These are phyloP conservation scores for Aporrectodea caliginosa DNA, from an alignment of 1,140 invertebrate species.

Conservation along the genomic window DNA sequence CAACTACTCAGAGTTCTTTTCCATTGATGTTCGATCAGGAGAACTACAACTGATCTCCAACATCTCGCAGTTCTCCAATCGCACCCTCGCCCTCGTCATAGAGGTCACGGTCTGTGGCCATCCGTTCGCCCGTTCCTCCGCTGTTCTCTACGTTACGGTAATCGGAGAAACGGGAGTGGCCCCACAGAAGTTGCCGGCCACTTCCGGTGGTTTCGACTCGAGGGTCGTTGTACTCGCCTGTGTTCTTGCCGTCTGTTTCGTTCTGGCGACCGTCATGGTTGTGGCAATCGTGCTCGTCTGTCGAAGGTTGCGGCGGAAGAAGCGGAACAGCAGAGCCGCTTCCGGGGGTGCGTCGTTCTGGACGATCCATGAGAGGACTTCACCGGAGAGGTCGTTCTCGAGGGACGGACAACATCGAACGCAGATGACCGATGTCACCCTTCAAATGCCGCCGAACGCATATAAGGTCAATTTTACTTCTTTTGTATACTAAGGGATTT, in stretches of 20 bases:
- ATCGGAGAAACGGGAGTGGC: not conserved
- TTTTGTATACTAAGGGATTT: too few species aligned
- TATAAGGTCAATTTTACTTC: too few species aligned
- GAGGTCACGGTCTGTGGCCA: not conserved
- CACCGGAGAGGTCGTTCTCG: too few species aligned
- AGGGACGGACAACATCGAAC: too few species aligned
- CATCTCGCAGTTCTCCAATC: not conserved
- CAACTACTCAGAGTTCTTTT: not conserved
- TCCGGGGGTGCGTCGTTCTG: too few species aligned
- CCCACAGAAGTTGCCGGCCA: not conserved
- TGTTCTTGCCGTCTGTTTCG: not conserved
- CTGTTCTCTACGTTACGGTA: not conserved
- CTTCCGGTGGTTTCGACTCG: not conserved
- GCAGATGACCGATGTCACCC: too few species aligned
- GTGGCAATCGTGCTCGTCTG: not conserved
- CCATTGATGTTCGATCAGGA: not conserved
- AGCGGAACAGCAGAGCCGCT: not conserved
- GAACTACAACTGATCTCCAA: not conserved
- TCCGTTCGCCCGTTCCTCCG: not conserved
- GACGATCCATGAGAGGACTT: too few species aligned
- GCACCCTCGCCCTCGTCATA: not conserved
- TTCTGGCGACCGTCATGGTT: not conserved
- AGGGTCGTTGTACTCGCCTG: not conserved
- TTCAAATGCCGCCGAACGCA: too few species aligned
- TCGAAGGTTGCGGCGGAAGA: not conserved